These are phyloP conservation scores for Phalera bucephala DNA, from an alignment of 2,888 invertebrate species.

Conservation along the genomic window DNA sequence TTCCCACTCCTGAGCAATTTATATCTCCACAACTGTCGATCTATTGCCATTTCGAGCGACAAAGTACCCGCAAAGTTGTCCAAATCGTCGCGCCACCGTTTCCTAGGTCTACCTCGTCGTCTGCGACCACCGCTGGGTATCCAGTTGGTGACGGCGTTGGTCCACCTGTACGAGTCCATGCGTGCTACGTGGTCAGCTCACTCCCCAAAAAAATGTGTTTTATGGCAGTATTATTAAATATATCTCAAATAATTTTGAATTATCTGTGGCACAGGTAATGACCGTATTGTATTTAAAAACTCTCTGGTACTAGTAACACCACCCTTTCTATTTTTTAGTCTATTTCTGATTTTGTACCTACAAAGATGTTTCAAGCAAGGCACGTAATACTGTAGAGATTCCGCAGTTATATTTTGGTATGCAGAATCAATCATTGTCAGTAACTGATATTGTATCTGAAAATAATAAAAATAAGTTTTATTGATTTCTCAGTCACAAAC, in stretches of 20 bases:
- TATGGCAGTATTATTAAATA: conserved; percentile 11
- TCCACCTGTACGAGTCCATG: no score
- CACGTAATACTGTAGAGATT: conserved; percentile 39
- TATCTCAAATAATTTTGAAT: conserved; percentile 60
- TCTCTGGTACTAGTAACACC: conserved; percentile 43
- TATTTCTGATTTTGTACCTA: conserved; percentile 52
- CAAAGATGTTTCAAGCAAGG: conserved; percentile 61
- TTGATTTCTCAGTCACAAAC: no score
- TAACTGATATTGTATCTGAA: conserved; percentile 56
- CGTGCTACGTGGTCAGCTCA: no score
- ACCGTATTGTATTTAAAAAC: conserved; percentile 47
- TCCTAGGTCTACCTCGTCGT: no score
- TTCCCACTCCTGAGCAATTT: no score
- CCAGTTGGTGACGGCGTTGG: no score
- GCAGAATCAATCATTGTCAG: conserved; percentile 49
- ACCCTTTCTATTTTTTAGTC: conserved; percentile 35
- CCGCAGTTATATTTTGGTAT: conserved; percentile 32
- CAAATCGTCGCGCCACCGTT: no score
- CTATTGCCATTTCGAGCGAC: no score
- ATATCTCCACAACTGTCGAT: no score
- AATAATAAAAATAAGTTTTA: conserved; percentile 28
- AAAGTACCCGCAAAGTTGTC: no score
- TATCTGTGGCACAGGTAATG: conserved; percentile 49
- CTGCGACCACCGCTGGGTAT: no score
- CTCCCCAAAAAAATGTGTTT: no score